Base-by-base conservation (phyloP, 2,113 vertebrate genomes). In the Mesitornis unicolor region DNA sequence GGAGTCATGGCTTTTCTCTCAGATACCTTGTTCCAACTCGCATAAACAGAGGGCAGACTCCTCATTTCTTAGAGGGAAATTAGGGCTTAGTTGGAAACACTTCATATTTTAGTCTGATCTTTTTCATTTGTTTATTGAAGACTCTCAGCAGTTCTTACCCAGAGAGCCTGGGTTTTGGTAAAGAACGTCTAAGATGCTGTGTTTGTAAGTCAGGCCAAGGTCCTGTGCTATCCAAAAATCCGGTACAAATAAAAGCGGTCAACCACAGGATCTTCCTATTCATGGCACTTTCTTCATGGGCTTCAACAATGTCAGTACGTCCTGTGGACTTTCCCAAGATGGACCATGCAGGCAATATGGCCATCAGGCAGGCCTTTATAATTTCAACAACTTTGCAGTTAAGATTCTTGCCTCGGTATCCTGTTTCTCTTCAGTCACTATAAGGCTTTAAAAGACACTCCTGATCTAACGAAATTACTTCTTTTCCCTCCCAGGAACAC, bases 271-370 rank as follows among this genome's bases (percentile, higher is more conserved):
- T 74, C 15, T 57, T 84, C 22, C 35, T 57, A 1, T 84, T 50
- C 1, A 0, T 59, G 68, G 26, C 22, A 15, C 35, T 90, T 89
- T 73, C 45, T 84, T 14, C 28, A 3, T 21, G 31, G 53, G 18
- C 74, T 87, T 69, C 13, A 21, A 9, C 53, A 16, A 13, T 22
- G n/a, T 48, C 19, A n/a, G 45, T 40, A 31, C 0, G 0, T 78
- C 59, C 82, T 59, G 51, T 40, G 64, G 42, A 3, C 14, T 29
- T 79, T 18, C 38, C 29, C 50, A 6, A 31, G 61, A 24, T 40
- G 35, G 6, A 0, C 3, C 42, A 17, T 87, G 65, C 35, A 50
- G 82, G 69, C 76, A 43, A 7, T n/a, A 7, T 31, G 45, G 65
- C 73, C 21, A 16, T 22, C 67, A 80, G 73, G 50, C 20, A 67